phyloP scores from a whole-genome alignment of 2,797 vertebrate species.

The Dendrocincla tyrannina region DNA sequence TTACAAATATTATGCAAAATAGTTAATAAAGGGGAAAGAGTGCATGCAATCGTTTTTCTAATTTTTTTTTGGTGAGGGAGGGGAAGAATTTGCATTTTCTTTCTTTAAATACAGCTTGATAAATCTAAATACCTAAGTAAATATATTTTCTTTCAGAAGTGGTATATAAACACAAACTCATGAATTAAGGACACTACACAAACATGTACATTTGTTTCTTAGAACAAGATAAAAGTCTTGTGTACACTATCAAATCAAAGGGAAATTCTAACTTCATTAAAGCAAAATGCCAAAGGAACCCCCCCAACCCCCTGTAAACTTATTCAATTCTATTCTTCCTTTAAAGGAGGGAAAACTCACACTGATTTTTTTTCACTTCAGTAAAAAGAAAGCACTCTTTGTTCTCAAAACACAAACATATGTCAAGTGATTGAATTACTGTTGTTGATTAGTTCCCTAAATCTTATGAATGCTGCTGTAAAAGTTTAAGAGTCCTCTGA shows the following conservation, averaged over 20 bases:
- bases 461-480: not conserved
- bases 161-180: not conserved
- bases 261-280: not conserved
- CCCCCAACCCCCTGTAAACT: rapidly evolving
- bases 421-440: not conserved
- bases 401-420: not conserved
- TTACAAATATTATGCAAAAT: not conserved
- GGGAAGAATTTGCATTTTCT: not conserved
- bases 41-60: rapidly evolving
- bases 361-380: not conserved
- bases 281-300: not conserved
- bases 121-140: not conserved
- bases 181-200: not conserved
- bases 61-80: not conserved
- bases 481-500: not conserved
- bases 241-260: not conserved
- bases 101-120: not conserved
- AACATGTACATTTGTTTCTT: not conserved
- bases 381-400: not conserved
- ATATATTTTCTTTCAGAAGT: not conserved
- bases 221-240: not conserved
- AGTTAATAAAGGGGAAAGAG: not conserved
- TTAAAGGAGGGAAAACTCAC: not conserved
- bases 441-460: not conserved
- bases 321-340: not conserved